A percentile compares a stretch with the other conserved stretches of the same genome.
phyloP scores from a whole-genome alignment of 2,113 vertebrate genomes.

The Glareola pratincola region DNA sequence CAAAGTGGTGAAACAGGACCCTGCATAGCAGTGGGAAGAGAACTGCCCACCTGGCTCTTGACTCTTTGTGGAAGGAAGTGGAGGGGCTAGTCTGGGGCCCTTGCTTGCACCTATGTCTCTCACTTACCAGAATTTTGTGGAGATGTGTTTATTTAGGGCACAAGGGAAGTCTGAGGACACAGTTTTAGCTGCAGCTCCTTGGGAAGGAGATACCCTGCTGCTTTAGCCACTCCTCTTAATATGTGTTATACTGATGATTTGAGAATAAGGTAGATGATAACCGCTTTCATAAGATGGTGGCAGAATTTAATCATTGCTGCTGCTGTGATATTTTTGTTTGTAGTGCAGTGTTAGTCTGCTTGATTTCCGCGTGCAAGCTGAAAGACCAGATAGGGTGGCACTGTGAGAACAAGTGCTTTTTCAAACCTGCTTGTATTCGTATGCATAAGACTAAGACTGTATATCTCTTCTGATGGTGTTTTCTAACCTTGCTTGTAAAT shows the following conservation, averaged over 20 bases:
- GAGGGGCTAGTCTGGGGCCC: not conserved
- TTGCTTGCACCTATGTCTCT: not conserved
- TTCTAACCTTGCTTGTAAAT: not conserved
- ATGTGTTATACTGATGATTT: not conserved
- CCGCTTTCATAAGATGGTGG: not conserved
- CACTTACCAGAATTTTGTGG: fast-evolving
- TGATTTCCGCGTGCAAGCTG: not conserved
- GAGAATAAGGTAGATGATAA: not conserved
- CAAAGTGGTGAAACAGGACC: not conserved
- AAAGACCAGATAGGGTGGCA: not conserved
- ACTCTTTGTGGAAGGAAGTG: not conserved
- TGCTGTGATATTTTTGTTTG: not conserved
- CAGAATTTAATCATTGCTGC: not conserved
- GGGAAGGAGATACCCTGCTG: not conserved
- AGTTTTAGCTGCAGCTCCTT: not conserved
- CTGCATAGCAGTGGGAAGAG: fast-evolving
- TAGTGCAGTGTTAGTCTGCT: not conserved
- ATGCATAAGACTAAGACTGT: not conserved
- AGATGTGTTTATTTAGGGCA: not conserved
- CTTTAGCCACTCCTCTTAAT: not conserved
- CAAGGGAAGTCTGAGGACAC: not conserved
- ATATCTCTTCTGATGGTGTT: not conserved
- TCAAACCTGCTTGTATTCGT: not conserved
- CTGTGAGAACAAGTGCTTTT: not conserved
- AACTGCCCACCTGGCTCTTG: not conserved